Evolutionary conservation across 2,888 invertebrate genomes (phyloP), one percentile per base, ranked within the genome.

Genomic region (Drosophila quinaria): DNA sequence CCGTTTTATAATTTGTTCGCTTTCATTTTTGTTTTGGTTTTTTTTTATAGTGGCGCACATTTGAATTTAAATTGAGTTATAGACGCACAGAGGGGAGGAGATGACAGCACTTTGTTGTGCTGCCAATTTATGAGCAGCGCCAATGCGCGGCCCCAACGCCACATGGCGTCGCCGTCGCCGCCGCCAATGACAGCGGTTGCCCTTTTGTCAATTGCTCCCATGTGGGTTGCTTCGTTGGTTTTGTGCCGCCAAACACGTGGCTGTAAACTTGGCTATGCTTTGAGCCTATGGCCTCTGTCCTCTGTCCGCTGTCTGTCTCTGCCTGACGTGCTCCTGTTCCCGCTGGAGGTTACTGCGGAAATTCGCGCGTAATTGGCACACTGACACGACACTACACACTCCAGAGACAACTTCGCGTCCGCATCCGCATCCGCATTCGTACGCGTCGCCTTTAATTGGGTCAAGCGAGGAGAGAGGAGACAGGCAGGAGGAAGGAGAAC

Each of bases 141-240:
- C 65, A 70, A 67, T 59, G 75, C 72, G 31, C 69, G 65, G 44
- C 63, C 70, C 68, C 79, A 74, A 37, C 74, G 79, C 79, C 83
- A 81, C 70, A 74, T 66, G 58, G 63, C 56, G 71, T 64, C 70
- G 44, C 25, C 25, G 49, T 49, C n/a, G 71, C 49, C 49, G 64
- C 56, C 49, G 67, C 56, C 77, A 70, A 64, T 75, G 78, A 69
- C 73, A 80, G 70, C 71, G 78, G 80, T 76, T 87, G 81, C 87
- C 89, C 87, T 88, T 86, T 87, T 88, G 87, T 81, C 89, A 86
- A 86, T 86, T 86, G 86, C 89, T 84, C 86, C 89, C 86, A 86
- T 81, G 89, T 84, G 86, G 73, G 72, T 74, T 86, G 25, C 25
- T 25, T 25, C 6, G 25, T 25, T 25, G 29, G 29, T 29, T 29